Evolutionary conservation across 1,140 invertebrate species (phyloP).

Genomic region (Pseudomyrmex pallidus): DNA sequence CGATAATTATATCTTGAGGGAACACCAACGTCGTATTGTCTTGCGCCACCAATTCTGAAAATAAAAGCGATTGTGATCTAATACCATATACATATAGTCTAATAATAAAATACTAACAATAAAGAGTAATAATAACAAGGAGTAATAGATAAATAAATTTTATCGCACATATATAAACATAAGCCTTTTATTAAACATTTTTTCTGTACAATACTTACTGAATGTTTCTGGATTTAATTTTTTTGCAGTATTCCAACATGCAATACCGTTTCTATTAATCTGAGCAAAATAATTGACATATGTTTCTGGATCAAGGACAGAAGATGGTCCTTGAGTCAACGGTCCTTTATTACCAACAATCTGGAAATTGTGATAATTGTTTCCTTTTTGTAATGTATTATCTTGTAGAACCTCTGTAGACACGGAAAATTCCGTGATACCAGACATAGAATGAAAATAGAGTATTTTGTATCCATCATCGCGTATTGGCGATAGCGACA

Average conservation of each 20-base stretch:
- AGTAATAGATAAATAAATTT: no score
- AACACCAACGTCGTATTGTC: constrained; percentile 82
- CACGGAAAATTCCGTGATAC: constrained; percentile 91
- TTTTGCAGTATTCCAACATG: constrained; percentile 89
- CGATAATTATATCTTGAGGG: constrained; percentile 82
- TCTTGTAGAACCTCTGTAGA: constrained; percentile 90
- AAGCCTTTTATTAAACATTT: not conserved
- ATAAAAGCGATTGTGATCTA: constrained; percentile 19
- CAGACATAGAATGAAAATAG: constrained; percentile 91
- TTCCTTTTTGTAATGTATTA: constrained; percentile 85
- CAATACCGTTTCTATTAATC: constrained; percentile 88
- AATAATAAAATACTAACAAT: no score
- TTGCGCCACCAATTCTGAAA: constrained; percentile 77
- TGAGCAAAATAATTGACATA: constrained; percentile 89
- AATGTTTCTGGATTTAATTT: constrained; percentile 83
- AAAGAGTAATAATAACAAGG: no score
- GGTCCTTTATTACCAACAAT: constrained; percentile 87
- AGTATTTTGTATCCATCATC: constrained; percentile 87
- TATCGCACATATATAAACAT: no score
- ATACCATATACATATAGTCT: no score
- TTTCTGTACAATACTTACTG: constrained; percentile 73
- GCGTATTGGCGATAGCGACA: constrained; percentile 87
- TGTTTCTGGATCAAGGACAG: constrained; percentile 87
- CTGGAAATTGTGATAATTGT: constrained; percentile 80
- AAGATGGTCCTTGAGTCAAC: constrained; percentile 85